These are phyloP conservation scores for Drosophila histrio DNA, from an alignment of 2,888 invertebrate species.

Conservation along the genomic window DNA sequence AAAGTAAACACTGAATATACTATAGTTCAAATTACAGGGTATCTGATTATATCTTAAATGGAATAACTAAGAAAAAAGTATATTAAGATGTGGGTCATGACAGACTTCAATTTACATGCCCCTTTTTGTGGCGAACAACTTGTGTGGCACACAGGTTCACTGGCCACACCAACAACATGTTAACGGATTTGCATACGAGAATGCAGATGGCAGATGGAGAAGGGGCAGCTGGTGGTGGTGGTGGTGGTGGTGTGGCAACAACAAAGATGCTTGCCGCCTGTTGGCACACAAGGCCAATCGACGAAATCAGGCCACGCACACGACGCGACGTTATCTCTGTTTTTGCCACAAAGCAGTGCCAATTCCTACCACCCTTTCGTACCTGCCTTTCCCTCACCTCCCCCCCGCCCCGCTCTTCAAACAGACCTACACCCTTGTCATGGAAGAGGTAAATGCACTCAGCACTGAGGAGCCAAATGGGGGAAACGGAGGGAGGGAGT, in stretches of 20 bases:
- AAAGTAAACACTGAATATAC: too few relatives aligned
- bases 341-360: slow-evolving; percentile 25
- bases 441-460: slow-evolving; percentile 73
- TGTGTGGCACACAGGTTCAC: slow-evolving; percentile 7
- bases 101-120: slow-evolving; percentile 8
- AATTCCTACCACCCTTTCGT: neutral
- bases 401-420: neutral
- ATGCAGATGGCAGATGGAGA: neutral
- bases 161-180: slow-evolving; percentile 19
- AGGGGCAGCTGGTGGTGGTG: slow-evolving; percentile 1
- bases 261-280: slow-evolving; percentile 53
- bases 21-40: neutral
- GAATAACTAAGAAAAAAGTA: neutral
- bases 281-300: slow-evolving; percentile 78
- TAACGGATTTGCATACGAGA: slow-evolving; percentile 37
- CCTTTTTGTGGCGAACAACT: slow-evolving; percentile 3
- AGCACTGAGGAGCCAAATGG: neutral
- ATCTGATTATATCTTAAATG: neutral
- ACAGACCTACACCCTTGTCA: neutral
- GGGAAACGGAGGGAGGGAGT: neutral
- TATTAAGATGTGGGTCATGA: slow-evolving; percentile 39
- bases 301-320: slow-evolving; percentile 77
- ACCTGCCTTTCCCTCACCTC: neutral
- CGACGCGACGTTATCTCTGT: slow-evolving; percentile 34
- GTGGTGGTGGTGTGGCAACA: slow-evolving; percentile 25